Evolutionary conservation across 2,113 vertebrate species (phyloP).

Genomic region (Mesembrinibis cayennensis): DNA sequence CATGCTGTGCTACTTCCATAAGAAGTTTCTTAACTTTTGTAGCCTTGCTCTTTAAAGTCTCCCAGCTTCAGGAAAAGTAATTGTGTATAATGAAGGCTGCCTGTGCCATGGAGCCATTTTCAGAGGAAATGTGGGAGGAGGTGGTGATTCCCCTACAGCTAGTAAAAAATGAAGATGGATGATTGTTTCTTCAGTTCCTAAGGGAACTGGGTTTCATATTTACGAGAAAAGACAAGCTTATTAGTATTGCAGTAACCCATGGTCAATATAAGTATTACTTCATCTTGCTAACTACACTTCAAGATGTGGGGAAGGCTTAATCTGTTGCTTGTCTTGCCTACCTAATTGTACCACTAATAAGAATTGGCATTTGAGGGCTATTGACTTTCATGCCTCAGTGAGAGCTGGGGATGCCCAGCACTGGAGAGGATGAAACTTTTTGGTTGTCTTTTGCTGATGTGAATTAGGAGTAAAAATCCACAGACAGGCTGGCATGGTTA

Average conservation of each 20-base stretch:
- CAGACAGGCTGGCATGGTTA: not conserved
- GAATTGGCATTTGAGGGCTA: not conserved
- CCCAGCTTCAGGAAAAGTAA: not conserved
- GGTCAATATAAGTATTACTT: not conserved
- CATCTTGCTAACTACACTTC: not conserved
- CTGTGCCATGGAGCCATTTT: not conserved
- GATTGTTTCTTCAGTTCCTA: not conserved
- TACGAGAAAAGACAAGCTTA: not conserved
- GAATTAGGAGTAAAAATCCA: not conserved
- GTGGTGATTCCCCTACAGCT: not conserved
- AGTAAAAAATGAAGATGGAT: not conserved
- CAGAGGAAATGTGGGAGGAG: not conserved
- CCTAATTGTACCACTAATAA: not conserved
- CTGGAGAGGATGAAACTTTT: not conserved
- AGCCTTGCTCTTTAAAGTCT: not conserved
- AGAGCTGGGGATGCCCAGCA: not conserved
- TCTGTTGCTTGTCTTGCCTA: not conserved
- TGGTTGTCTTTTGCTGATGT: not conserved
- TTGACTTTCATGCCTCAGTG: not conserved
- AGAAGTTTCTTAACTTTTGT: not conserved
- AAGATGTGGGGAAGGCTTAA: not conserved
- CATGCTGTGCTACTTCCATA: not conserved
- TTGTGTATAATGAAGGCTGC: not conserved
- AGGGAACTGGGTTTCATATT: not conserved
- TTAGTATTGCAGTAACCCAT: not conserved